Conservation (phyloP, 37 sponge, comb jelly and placozoan genomes). For the Chondrosia reniformis region DNA sequence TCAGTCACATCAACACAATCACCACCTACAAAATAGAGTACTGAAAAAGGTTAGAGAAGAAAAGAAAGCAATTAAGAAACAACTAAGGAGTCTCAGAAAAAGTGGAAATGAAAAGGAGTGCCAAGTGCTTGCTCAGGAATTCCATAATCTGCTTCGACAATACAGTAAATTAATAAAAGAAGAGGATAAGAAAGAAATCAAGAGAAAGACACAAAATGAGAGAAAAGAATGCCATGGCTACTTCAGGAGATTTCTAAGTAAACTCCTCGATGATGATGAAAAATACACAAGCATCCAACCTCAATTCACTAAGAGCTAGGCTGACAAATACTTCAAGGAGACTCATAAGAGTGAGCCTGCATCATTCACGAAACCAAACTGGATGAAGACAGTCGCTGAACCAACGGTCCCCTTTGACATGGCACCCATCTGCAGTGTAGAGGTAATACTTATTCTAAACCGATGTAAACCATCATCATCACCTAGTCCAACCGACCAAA, state of each 20-base stretch:
- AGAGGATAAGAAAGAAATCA: not conserved
- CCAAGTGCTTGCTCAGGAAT: not conserved
- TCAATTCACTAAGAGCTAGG: not conserved
- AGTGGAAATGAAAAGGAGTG: too few species aligned
- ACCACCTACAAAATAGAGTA: too few species aligned
- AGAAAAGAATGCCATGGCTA: slow-evolving; percentile 14
- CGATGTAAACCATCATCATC: not conserved
- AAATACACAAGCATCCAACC: not conserved
- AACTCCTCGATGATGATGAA: not conserved
- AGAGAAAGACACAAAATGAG: not conserved
- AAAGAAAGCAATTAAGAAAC: too few species aligned
- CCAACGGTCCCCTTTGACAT: not conserved
- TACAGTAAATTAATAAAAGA: slow-evolving; percentile 4
- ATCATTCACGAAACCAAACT: not conserved
- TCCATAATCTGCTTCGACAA: not conserved
- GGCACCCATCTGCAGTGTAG: not conserved
- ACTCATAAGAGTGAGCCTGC: not conserved
- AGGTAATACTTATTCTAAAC: not conserved
- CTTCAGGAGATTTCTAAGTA: slow-evolving; percentile 15
- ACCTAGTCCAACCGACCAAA: not conserved
- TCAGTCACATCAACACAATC: too few species aligned
- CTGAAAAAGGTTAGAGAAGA: too few species aligned
- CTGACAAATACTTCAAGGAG: not conserved
- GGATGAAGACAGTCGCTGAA: not conserved
- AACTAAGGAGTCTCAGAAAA: too few species aligned